Conservation (phyloP, 2,113 vertebrate genomes). For the Saguinus midas region DNA sequence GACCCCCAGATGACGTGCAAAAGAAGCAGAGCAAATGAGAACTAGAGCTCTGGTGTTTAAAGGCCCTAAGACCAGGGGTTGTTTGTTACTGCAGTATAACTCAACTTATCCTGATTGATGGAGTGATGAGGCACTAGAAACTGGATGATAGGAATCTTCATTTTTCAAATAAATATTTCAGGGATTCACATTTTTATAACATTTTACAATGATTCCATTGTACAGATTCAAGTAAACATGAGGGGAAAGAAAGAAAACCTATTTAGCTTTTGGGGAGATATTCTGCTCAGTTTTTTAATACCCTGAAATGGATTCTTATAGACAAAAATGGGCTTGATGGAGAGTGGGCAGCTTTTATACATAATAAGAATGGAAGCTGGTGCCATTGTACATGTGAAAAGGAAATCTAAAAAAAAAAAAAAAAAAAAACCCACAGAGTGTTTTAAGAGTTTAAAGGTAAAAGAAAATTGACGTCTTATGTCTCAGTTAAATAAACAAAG, state of each 20-base stretch:
- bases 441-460: constrained; percentile 68
- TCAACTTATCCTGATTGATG: neutral
- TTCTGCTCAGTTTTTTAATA: neutral
- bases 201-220: neutral
- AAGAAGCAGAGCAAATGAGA: neutral
- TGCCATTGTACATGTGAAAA: constrained; percentile 43
- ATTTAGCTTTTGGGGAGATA: neutral
- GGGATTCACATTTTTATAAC: neutral
- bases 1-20: neutral
- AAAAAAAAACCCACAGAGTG: neutral
- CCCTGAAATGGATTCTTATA: neutral
- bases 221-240: neutral
- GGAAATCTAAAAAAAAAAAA: constrained; percentile 48
- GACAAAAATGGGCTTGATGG: neutral
- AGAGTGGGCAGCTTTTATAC: constrained; percentile 1
- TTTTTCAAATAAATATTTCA: neutral
- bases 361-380: constrained; percentile 46
- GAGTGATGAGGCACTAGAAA: neutral
- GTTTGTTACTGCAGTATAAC: neutral
- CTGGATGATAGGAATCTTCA: neutral
- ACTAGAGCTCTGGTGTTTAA: neutral
- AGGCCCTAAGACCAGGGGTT: neutral
- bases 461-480: constrained; percentile 59
- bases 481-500: constrained; percentile 67
- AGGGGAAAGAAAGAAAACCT: neutral